A percentile compares a stretch with the other conserved stretches of the same genome.
Evolutionary conservation across 2,888 invertebrate genomes (phyloP).

Genomic region (Dasypogon diadema): DNA sequence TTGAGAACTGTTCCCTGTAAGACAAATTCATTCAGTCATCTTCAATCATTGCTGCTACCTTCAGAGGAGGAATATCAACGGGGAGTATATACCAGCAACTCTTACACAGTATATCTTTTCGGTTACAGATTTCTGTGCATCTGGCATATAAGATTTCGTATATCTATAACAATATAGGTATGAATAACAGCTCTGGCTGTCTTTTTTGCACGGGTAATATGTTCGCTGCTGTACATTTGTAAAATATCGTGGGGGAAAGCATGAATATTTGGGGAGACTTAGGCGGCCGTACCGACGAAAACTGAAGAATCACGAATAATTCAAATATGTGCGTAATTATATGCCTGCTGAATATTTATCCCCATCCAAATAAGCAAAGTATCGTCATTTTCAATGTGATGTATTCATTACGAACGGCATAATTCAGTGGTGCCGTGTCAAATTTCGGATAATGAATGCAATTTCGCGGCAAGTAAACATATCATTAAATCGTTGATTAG

Average conservation of each 20-base stretch:
- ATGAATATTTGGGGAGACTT: background rate
- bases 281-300: background rate
- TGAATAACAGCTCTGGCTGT: background rate
- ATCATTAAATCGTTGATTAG: too few species aligned
- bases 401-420: background rate
- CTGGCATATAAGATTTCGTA: too few species aligned
- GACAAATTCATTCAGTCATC: slow-evolving; percentile 26
- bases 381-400: background rate
- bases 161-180: background rate
- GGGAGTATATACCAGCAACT: too few species aligned
- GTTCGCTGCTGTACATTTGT: slow-evolving; percentile 4
- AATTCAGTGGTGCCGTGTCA: background rate
- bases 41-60: slow-evolving; percentile 1
- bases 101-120: too few species aligned
- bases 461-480: background rate
- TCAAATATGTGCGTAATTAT: slow-evolving; percentile 5
- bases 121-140: too few species aligned
- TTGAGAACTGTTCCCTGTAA: background rate
- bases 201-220: background rate
- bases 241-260: background rate
- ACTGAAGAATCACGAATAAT: background rate
- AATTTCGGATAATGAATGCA: background rate
- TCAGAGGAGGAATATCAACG: too few species aligned
- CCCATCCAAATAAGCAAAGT: background rate
- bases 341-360: slow-evolving; percentile 5